A percentile compares a stretch with the other conserved stretches of the same genome.
phyloP scores from a whole-genome alignment of 2,113 vertebrate genomes.

The Sus scrofa region DNA sequence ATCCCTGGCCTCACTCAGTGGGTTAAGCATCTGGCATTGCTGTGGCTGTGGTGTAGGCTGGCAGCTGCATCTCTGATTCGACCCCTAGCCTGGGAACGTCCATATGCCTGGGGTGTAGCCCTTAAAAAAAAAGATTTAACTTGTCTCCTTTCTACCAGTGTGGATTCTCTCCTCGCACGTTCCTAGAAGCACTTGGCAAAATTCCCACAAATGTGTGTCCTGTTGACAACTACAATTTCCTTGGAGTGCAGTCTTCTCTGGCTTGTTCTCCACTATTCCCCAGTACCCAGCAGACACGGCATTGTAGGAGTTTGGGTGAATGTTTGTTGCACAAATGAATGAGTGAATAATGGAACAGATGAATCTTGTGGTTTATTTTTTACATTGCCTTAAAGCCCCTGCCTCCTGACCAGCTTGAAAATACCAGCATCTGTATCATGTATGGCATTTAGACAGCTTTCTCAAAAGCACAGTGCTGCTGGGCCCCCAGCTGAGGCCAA shows the following conservation, averaged over 20 bases:
- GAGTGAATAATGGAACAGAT: not conserved
- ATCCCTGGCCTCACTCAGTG: no score
- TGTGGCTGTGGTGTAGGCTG: no score
- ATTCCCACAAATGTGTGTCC: not conserved
- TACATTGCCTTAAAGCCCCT: not conserved
- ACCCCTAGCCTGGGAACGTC: no score
- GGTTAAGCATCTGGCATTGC: no score
- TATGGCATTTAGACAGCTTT: not conserved
- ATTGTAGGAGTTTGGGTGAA: not conserved
- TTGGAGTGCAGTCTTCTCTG: not conserved
- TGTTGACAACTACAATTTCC: not conserved
- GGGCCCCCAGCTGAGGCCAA: conserved; percentile 33
- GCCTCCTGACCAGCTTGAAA: not conserved
- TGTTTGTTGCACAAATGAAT: not conserved
- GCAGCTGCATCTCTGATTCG: no score
- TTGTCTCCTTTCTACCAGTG: not conserved
- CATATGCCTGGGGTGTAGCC: no score
- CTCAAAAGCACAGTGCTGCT: not conserved
- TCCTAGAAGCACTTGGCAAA: not conserved
- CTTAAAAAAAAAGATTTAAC: not conserved
- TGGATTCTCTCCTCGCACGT: not conserved
- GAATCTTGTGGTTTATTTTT: not conserved
- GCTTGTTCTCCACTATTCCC: not conserved
- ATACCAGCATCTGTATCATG: not conserved
- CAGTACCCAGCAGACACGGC: not conserved